Percentiles rank a stretch among this genome's conserved stretches.
These are phyloP conservation scores for Drosophila niveifrons DNA, from an alignment of 2,888 invertebrate genomes.

Conservation along the genomic window DNA sequence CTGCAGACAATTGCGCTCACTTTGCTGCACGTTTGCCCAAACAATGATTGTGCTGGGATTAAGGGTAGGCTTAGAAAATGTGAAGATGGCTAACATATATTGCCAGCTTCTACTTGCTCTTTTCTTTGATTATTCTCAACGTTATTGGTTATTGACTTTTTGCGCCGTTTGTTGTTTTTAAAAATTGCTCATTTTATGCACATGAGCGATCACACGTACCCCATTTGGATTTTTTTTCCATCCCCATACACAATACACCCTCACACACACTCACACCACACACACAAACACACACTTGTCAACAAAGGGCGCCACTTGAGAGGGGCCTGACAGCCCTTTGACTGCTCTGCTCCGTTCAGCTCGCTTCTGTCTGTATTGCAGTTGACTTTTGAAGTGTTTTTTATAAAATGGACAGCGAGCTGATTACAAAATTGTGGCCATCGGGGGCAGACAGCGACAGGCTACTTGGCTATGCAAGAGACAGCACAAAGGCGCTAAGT, in stretches of 20 bases:
- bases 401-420: slow-evolving; percentile 60
- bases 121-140: slow-evolving; percentile 30
- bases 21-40: slow-evolving; percentile 34
- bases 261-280: slow-evolving; percentile 5
- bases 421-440: slow-evolving; percentile 71
- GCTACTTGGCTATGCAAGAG: slow-evolving; percentile 64
- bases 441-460: slow-evolving; percentile 8
- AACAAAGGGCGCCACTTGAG: slow-evolving; percentile 44
- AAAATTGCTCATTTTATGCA: slow-evolving; percentile 76
- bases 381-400: slow-evolving; percentile 61
- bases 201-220: slow-evolving; percentile 68
- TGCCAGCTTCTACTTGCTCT: background rate
- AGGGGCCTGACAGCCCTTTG: slow-evolving; percentile 51
- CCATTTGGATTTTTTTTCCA: slow-evolving; percentile 33
- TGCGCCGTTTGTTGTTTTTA: slow-evolving; percentile 67
- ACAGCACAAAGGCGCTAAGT: slow-evolving; percentile 69
- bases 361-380: slow-evolving; percentile 32
- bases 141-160: slow-evolving; percentile 67
- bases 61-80: slow-evolving; percentile 61
- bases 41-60: slow-evolving; percentile 53
- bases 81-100: slow-evolving; percentile 62
- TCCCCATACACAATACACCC: slow-evolving; percentile 17
- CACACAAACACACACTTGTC: slow-evolving; percentile 31
- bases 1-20: slow-evolving; percentile 7
- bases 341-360: slow-evolving; percentile 35